A percentile compares a stretch with the other conserved stretches of the same genome.
These are phyloP conservation scores for Parazoanthus swiftii DNA, from an alignment of 92 coral and sea anemone genomes.

Conservation along the genomic window DNA sequence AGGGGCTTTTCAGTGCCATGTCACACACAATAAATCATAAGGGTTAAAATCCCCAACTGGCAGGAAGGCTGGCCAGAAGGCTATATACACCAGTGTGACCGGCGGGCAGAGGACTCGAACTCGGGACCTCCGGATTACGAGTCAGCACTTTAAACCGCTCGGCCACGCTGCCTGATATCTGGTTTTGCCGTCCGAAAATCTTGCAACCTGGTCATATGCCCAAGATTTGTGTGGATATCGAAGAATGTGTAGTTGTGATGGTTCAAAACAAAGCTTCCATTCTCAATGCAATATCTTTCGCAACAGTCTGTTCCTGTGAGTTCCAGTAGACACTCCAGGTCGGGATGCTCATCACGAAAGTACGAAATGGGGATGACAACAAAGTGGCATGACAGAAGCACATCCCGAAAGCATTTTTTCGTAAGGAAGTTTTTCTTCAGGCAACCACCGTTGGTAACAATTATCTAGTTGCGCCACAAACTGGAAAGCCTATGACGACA, in stretches of 20 bases:
- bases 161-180: too few relatives aligned
- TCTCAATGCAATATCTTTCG: slow-evolving; percentile 54
- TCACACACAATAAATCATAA: too few relatives aligned
- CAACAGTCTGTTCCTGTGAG: slow-evolving; percentile 60
- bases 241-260: slow-evolving; percentile 57
- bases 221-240: slow-evolving; percentile 63
- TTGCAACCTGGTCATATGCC: slow-evolving; percentile 50
- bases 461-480: slow-evolving; percentile 62
- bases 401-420: slow-evolving; percentile 64
- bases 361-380: slow-evolving; percentile 51
- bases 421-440: slow-evolving; percentile 58
- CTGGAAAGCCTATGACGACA: slow-evolving; percentile 54
- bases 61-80: too few relatives aligned
- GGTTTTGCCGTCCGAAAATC: too few relatives aligned
- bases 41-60: too few relatives aligned
- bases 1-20: too few relatives aligned
- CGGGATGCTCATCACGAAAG: slow-evolving; percentile 61
- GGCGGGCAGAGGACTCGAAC: too few relatives aligned
- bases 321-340: slow-evolving; percentile 55
- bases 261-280: slow-evolving; percentile 61
- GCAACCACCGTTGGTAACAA: slow-evolving; percentile 30
- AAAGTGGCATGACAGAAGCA: slow-evolving; percentile 61
- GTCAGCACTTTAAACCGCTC: too few relatives aligned
- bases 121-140: too few relatives aligned
- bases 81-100: too few relatives aligned